Base-by-base conservation (phyloP, 2,888 invertebrate species). In the Cacoxenus indagator region DNA sequence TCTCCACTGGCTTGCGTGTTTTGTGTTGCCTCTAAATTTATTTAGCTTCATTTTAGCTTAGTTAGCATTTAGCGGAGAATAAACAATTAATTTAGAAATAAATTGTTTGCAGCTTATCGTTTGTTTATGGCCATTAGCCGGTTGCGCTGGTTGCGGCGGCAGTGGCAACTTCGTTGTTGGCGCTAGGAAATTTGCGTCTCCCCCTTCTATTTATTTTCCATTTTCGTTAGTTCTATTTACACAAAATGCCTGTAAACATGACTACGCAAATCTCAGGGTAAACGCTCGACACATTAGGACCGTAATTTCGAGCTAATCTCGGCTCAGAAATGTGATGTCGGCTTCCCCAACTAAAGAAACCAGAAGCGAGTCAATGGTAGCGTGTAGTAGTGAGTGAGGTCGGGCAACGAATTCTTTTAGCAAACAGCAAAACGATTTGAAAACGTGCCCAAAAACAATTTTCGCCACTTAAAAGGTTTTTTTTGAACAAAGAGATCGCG, bases 211-310 rank as follows among this genome's bases (percentile, higher is more conserved):
- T 51, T 22, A 51, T 19, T 51, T 51, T 19, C 19, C 11, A 1
- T 51, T 51, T 22, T 4, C 22, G 19, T 22, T 17, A 19, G 6
- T 17, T 51, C 6, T 22, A 19, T 51, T 11, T 1, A 51, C 17
- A 6, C 5, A 19, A 43, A 43, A 43, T n/a, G n/a, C 11, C 11
- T 43, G 11, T n/a, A n/a, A 17, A 11, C 55, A 26, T n/a, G 24
- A 14, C n/a, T 55, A 55, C 14, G 55, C 55, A 55, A 55, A 55
- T 55, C 55, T 27, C 55, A 26, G 55, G 6, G 17, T n/a, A 48
- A 48, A 6, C 2, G 48, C 48, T 6, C 26, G 22, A 51, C n/a
- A 11, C 14, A 55, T 55, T 55, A 55, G 26, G 26, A 55, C 55
- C 14, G 26, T 55, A 55, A 55, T 55, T 27, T 55, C 2, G 17